These are phyloP conservation scores for Eupithecia vulgata DNA, from an alignment of 2,888 invertebrate species.

Conservation along the genomic window DNA sequence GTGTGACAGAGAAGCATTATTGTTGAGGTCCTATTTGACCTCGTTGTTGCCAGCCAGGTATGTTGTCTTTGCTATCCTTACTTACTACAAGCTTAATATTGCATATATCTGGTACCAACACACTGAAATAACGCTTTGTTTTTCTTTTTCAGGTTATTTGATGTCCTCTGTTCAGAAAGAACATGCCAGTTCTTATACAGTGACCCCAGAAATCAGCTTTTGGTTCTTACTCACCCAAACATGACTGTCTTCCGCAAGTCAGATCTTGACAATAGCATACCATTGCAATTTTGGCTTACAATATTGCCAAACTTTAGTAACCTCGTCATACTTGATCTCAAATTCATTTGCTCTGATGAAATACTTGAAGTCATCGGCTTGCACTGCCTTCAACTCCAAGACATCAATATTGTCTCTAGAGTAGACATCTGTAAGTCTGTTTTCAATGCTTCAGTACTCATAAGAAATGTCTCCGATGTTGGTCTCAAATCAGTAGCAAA, in stretches of 20 bases:
- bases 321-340: constrained; percentile 75
- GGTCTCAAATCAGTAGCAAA: constrained; percentile 70
- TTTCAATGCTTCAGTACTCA: constrained; percentile 77
- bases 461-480: constrained; percentile 77
- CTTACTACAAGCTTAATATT: neutral
- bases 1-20: constrained; percentile 66
- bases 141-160: constrained; percentile 77
- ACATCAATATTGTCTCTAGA: constrained; percentile 78
- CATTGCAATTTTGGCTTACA: constrained; percentile 73
- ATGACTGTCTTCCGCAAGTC: constrained; percentile 78
- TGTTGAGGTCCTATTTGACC: constrained; percentile 69
- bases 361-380: constrained; percentile 73
- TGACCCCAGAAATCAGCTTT: constrained; percentile 75
- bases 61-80: constrained; percentile 19
- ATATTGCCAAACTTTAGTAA: constrained; percentile 67
- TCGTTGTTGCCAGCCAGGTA: constrained; percentile 77
- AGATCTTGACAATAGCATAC: constrained; percentile 75
- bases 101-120: neutral
- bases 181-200: constrained; percentile 71
- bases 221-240: constrained; percentile 74
- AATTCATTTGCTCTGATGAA: constrained; percentile 81
- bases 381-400: constrained; percentile 71
- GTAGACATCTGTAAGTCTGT: constrained; percentile 77
- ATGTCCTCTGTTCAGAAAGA: constrained; percentile 80
- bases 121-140: constrained; percentile 10